Conservation (phyloP, 2,113 vertebrate genomes). For the Vombatus ursinus region DNA sequence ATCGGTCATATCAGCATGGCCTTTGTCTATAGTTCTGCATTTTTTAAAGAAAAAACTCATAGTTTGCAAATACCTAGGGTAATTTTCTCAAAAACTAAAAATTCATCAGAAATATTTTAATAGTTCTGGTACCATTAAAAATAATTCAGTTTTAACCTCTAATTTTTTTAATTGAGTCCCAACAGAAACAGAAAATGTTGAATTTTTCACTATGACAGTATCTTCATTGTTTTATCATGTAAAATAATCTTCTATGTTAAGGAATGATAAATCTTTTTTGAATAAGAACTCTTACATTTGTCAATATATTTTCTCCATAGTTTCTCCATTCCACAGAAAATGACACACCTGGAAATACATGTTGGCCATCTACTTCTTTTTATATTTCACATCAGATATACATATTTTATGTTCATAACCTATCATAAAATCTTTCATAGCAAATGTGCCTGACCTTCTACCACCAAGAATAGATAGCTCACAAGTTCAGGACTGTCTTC, state of each 20-base stretch:
- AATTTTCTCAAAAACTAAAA: constrained; percentile 46
- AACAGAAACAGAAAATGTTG: constrained; percentile 15
- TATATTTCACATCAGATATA: constrained; percentile 8
- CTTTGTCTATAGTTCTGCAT: constrained; percentile 61
- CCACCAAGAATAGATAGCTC: background rate
- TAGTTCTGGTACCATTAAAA: constrained; percentile 45
- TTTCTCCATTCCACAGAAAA: constrained; percentile 70
- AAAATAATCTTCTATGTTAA: constrained; percentile 53
- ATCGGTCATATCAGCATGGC: constrained; percentile 53
- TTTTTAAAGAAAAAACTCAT: constrained; percentile 65
- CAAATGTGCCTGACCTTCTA: background rate
- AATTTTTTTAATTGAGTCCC: constrained; percentile 48
- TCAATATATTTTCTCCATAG: constrained; percentile 25
- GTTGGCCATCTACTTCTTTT: constrained; percentile 17
- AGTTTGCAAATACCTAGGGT: constrained; percentile 31
- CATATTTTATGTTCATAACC: background rate
- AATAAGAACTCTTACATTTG: constrained; percentile 13
- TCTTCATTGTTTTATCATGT: constrained; percentile 43
- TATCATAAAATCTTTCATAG: background rate
- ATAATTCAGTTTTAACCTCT: constrained; percentile 9
- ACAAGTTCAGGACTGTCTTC: constrained; percentile 10
- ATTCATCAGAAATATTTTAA: background rate
- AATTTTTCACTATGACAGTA: constrained; percentile 36
- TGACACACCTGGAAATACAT: constrained; percentile 73
- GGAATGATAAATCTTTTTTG: constrained; percentile 21